Base-by-base conservation (phyloP, 1,140 invertebrate genomes). In the Drosophila melanica region DNA sequence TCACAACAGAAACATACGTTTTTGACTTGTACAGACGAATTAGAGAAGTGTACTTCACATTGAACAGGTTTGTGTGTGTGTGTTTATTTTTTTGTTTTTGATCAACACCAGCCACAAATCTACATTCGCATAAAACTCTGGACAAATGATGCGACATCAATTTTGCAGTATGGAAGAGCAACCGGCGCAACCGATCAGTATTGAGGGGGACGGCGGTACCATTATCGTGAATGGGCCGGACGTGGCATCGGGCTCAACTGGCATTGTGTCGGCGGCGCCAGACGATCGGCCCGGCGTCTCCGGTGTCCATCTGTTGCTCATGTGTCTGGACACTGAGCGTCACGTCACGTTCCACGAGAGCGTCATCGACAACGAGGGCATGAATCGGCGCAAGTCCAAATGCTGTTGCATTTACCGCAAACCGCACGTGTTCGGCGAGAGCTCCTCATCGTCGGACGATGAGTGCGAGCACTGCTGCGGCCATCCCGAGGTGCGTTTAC, bases 361-460 rank as follows among this genome's bases (percentile, higher is more conserved):
- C 64, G 98, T 97, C 1, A 95, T 98, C 18, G 97, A 98, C 90
- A 98, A 98, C 93, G 97, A 98, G 93, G 92, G 97, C 90, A 94
- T 98, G 95, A 96, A 97, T 85, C 97, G 96, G 90, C 98, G 97
- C 92, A 98, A 98, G 92, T 98, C 97, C 55, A 98, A 98, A 94
- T 98, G 97, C 93, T 98, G 97, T 91, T 98, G 97, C 92, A 96
- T 97, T 89, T 98, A 96, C 91, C 95, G 95, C 79, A 98, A 97
- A 92, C 96, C 95, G 37, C 94, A 93, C 77, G 93, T 93, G 53
- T 97, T 97, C 92, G 96, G 94, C 53, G 96, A 97, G 91, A 97
- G 96, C 55, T 97, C 96, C 74, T 96, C 95, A 0, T 95, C 95
- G 27, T 94, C 95, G 48, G 95, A 94, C 62, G 96, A 95, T 18